A percentile compares a stretch with the other conserved stretches of the same genome.
phyloP scores from a whole-genome alignment of 2,888 invertebrate genomes.

The Nymphalis c-album region DNA sequence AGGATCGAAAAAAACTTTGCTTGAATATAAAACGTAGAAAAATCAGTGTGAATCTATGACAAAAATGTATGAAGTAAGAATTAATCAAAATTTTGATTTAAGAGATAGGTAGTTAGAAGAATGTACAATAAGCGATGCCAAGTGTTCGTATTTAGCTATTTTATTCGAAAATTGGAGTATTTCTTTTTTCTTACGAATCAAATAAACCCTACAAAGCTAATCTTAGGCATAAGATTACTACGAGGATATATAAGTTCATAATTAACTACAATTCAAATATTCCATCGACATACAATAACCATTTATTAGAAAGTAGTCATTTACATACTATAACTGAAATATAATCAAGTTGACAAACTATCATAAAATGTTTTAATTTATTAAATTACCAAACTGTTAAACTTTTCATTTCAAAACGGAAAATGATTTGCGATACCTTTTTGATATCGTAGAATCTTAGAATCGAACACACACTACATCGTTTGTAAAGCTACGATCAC shows the following conservation, averaged over 20 bases:
- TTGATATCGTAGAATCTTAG: no score
- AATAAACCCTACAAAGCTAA: constrained; percentile 68
- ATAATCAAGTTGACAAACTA: constrained; percentile 1
- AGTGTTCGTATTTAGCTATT: neutral
- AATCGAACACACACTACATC: neutral
- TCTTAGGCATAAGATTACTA: constrained; percentile 73
- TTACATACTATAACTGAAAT: constrained; percentile 7
- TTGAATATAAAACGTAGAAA: neutral
- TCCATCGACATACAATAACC: constrained; percentile 10
- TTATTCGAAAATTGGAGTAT: constrained; percentile 4
- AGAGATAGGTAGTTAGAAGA: no score
- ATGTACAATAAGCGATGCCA: neutral
- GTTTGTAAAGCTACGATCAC: neutral
- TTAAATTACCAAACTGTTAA: neutral
- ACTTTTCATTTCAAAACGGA: constrained; percentile 10
- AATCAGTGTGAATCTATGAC: neutral
- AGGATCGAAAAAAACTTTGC: neutral
- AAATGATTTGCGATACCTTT: neutral
- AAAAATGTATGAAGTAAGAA: neutral
- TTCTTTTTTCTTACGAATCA: constrained; percentile 8
- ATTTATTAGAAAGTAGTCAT: constrained; percentile 6
- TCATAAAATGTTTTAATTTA: neutral
- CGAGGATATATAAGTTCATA: constrained; percentile 61
- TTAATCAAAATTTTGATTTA: no score
- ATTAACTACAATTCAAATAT: constrained; percentile 40